Evolutionary conservation across 2,113 vertebrate genomes (phyloP).

Genomic region (Syngnathoides biaculeatus): DNA sequence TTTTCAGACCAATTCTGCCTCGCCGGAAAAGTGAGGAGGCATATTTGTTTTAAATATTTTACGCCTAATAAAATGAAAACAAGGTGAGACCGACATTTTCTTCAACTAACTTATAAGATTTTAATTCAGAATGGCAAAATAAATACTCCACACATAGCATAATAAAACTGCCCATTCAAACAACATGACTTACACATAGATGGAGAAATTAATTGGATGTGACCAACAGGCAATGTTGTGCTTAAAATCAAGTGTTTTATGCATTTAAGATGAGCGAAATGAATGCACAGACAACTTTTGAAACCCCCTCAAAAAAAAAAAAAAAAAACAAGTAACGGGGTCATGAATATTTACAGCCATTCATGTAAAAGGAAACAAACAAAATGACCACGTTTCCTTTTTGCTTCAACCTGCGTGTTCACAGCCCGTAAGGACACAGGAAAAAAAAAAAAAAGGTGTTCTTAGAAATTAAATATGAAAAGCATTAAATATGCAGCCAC

Average conservation of each 20-base stretch:
- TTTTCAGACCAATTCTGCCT: not conserved
- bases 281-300: slow-evolving; percentile 54
- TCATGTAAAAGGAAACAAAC: slow-evolving; percentile 66
- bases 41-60: not conserved
- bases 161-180: slow-evolving; percentile 41
- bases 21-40: not conserved
- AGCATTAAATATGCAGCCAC: slow-evolving; percentile 65
- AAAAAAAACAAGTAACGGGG: slow-evolving; percentile 40
- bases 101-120: not conserved
- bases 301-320: slow-evolving; percentile 10
- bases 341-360: slow-evolving; percentile 47
- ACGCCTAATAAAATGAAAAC: not conserved
- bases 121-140: slow-evolving; percentile 19
- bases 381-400: slow-evolving; percentile 59
- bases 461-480: slow-evolving; percentile 72
- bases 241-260: too few species aligned
- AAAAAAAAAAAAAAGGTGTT: slow-evolving; percentile 49
- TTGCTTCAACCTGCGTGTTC: slow-evolving; percentile 29
- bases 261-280: not conserved
- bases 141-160: slow-evolving; percentile 30
- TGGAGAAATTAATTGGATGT: slow-evolving; percentile 43
- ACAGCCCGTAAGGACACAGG: slow-evolving; percentile 36
- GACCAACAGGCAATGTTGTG: slow-evolving; percentile 4
- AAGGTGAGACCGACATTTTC: not conserved
- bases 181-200: slow-evolving; percentile 15